These are phyloP conservation scores for Caenorhabditis sinica DNA, from an alignment of 2,888 invertebrate species.

Conservation along the genomic window DNA sequence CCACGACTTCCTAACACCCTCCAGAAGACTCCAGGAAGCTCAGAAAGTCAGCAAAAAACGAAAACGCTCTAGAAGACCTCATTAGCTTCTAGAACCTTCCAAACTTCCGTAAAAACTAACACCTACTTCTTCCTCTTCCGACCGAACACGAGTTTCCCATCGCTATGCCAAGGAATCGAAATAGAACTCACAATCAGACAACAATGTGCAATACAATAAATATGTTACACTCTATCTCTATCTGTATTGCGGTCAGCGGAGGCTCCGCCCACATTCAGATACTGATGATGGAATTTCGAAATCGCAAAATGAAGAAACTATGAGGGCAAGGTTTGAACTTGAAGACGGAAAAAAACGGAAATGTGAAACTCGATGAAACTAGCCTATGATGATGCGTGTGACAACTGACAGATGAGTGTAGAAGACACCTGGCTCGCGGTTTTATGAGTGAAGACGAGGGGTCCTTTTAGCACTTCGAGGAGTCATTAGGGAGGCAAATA, in stretches of 20 bases:
- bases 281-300: constrained; percentile 6
- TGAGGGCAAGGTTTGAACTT: neutral
- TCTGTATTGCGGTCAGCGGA: neutral
- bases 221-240: neutral
- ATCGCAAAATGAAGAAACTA: neutral
- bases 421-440: constrained; percentile 48
- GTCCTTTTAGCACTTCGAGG: too few relatives aligned
- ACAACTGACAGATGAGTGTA: constrained; percentile 50
- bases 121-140: neutral
- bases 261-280: constrained; percentile 1
- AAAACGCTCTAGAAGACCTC: too few relatives aligned
- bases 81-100: too few relatives aligned
- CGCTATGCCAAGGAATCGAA: neutral
- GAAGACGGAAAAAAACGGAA: neutral
- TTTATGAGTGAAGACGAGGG: constrained; percentile 16
- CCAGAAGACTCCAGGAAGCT: too few relatives aligned
- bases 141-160: constrained; percentile 9
- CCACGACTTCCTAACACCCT: too few relatives aligned
- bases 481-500: too few relatives aligned
- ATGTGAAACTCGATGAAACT: neutral
- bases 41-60: too few relatives aligned
- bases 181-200: neutral
- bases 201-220: neutral
- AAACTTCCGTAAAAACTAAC: neutral
- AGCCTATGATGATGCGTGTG: constrained; percentile 43